Evolutionary conservation across 2,797 vertebrate genomes (phyloP).

Genomic region (Aselliscus stoliczkanus): DNA sequence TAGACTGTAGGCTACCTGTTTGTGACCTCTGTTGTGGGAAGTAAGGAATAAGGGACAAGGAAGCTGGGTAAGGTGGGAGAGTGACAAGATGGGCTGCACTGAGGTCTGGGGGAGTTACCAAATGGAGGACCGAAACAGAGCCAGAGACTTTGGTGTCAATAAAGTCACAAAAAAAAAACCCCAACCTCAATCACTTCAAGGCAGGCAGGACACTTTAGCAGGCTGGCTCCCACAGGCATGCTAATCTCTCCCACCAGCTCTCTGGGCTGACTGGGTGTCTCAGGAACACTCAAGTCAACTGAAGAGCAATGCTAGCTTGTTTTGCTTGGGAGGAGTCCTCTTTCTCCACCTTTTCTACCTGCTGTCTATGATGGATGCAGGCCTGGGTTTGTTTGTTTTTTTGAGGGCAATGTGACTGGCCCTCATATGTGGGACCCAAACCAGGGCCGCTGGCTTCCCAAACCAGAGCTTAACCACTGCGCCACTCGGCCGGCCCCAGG

Average conservation of each 20-base stretch:
- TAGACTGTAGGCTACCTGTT: not conserved
- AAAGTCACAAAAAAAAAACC: not conserved
- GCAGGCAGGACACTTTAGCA: not conserved
- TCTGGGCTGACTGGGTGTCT: not conserved
- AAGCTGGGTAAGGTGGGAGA: not conserved
- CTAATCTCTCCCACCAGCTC: not conserved
- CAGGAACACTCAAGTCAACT: not conserved
- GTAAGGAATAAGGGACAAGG: not conserved
- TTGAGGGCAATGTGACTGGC: too few relatives aligned
- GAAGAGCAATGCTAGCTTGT: not conserved
- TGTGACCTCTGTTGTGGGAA: not conserved
- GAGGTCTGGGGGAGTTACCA: not conserved
- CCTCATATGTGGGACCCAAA: too few relatives aligned
- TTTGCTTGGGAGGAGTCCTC: not conserved
- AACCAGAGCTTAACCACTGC: too few relatives aligned
- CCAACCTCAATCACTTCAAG: not conserved
- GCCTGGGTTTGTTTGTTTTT: too few relatives aligned
- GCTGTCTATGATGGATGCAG: not conserved
- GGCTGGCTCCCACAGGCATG: not conserved
- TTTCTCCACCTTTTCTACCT: not conserved
- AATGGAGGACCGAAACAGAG: not conserved
- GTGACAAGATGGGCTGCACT: not conserved
- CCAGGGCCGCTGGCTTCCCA: too few relatives aligned
- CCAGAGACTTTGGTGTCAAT: not conserved
- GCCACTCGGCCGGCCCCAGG: too few relatives aligned